Evolutionary conservation across 2,113 vertebrate genomes (phyloP).

Genomic region (Myrmecophaga tridactyla): DNA sequence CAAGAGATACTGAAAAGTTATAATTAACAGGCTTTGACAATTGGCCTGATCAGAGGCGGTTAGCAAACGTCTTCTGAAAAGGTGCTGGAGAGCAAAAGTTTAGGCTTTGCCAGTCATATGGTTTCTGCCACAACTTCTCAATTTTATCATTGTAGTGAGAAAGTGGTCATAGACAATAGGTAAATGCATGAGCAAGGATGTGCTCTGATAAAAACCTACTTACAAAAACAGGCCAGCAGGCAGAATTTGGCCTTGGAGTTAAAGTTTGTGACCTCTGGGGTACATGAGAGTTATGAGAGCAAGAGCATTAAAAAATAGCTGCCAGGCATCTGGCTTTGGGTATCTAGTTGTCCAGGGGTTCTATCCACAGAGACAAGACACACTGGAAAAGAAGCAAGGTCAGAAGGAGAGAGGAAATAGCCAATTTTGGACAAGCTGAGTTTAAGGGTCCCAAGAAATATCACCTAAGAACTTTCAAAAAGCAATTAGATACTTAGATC

Average conservation of each 20-base stretch:
- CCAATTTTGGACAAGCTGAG: neutral
- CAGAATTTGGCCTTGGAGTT: neutral
- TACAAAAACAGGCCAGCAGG: neutral
- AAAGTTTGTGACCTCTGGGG: neutral
- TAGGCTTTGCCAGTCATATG: neutral
- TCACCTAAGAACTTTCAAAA: neutral
- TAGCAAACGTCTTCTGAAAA: neutral
- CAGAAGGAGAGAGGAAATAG: neutral
- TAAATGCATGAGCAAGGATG: neutral
- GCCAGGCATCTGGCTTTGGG: too few species aligned
- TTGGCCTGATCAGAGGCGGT: neutral
- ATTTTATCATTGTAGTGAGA: neutral
- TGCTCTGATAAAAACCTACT: neutral
- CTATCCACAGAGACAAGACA: neutral
- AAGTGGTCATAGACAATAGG: neutral
- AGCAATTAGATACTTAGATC: neutral
- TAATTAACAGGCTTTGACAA: neutral
- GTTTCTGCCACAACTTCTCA: neutral
- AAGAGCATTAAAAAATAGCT: neutral
- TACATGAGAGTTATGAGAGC: neutral
- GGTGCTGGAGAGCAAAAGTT: neutral
- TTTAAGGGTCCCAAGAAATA: neutral
- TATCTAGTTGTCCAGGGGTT: neutral
- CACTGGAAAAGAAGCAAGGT: neutral
- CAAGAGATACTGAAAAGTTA: neutral